Evolutionary conservation across 2,888 invertebrate species (phyloP), one percentile per base, ranked within the genome.

Genomic region (Hydraecia micacea): DNA sequence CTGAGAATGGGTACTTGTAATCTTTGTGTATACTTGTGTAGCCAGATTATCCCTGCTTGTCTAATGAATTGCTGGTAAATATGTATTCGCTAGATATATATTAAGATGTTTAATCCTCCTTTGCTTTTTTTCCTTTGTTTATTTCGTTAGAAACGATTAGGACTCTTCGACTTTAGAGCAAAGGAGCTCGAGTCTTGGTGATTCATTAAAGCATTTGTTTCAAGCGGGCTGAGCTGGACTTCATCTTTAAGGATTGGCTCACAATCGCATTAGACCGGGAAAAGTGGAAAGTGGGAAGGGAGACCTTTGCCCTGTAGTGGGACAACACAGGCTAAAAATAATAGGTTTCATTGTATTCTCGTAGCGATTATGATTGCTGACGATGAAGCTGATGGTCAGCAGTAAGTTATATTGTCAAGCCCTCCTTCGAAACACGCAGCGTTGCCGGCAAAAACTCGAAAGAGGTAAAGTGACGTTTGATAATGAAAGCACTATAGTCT

Each of bases 1-100:
- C 70, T 63, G 46, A 71, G 60, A 72, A 66, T 60, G 39, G 75
- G 75, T 75, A 83, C 63, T 84, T 79, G 60, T 79, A 72, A 76
- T 79, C 60, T 73, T 67, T 77, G 62, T 76, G 28, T 55, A 28
- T 73, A 65, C 1, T 69, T 62, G 8, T 79, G 36, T 39, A 46
- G 65, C 7, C 13, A 42, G 58, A 73, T 86, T n/a, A 84, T 83
- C 78, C 25, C 18, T 36, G 62, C 55, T 67, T 49, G 32, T 36
- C 32, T 69, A 74, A 63, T 74, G 28, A 80, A 42, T 71, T 71
- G 28, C 39, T 63, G 15, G 32, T 60, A 42, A 77, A 83, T 72
- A 69, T 62, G 18, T 79, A 49, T 39, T 58, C 32, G 18, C 6
- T 60, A 39, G 58, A n/a, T 65, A 21, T 9, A 18, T 42, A 18